phyloP scores from a whole-genome alignment of 2,113 vertebrate species.

The Tympanuchus pallidicinctus region DNA sequence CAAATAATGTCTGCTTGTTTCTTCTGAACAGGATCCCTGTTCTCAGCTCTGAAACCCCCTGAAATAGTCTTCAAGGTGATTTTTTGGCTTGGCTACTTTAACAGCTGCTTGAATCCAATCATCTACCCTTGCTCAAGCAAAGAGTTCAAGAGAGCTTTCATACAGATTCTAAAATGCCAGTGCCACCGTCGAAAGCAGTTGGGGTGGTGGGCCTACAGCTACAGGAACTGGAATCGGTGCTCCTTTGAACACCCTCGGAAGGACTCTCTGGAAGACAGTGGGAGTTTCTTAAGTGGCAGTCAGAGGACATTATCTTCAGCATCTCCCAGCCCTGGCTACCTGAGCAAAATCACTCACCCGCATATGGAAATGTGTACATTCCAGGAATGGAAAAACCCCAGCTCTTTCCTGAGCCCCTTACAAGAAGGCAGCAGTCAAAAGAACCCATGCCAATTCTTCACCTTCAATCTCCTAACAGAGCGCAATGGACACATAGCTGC shows the following conservation, averaged over 20 bases:
- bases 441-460: conserved; percentile 63
- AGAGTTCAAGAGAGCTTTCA: conserved; percentile 96
- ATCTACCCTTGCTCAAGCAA: conserved; percentile 98
- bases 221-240: conserved; percentile 86
- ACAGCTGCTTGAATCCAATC: conserved; percentile 98
- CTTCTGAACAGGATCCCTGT: conserved; percentile 87
- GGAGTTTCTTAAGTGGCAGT: conserved; percentile 88
- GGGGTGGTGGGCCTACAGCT: conserved; percentile 87
- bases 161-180: conserved; percentile 91
- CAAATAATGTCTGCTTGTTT: conserved; percentile 16
- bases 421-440: conserved; percentile 6
- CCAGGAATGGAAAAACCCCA: conserved; percentile 79
- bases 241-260: conserved; percentile 84
- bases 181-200: conserved; percentile 86
- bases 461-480: conserved; percentile 68
- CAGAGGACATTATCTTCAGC: conserved; percentile 87
- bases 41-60: conserved; percentile 87
- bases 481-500: conserved; percentile 39
- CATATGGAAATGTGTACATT: conserved; percentile 82
- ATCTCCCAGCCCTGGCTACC: conserved; percentile 82
- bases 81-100: conserved; percentile 98
- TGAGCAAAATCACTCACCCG: conserved; percentile 78
- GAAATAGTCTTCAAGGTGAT: conserved; percentile 93
- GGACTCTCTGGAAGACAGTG: conserved; percentile 85
- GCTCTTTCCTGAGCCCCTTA: conserved; percentile 76